Conservation (phyloP, 2,888 invertebrate species). For the Dusona sp. region DNA sequence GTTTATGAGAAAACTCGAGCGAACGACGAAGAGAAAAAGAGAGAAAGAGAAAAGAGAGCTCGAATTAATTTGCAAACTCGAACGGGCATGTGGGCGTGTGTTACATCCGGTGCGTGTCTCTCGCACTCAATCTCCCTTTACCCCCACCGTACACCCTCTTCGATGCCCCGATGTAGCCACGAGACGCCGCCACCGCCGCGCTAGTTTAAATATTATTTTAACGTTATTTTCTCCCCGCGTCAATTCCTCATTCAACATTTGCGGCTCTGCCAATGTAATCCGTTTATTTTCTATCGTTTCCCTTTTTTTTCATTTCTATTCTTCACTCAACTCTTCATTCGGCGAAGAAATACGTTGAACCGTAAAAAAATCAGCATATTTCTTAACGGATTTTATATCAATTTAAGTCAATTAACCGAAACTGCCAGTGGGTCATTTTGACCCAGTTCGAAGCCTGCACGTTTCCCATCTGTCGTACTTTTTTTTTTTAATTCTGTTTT, state of each 20-base stretch:
- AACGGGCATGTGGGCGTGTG: slow-evolving; percentile 69
- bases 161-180: slow-evolving; percentile 27
- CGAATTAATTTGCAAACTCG: slow-evolving; percentile 73
- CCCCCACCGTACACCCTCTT: slow-evolving; percentile 33
- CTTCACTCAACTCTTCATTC: not conserved
- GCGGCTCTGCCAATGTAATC: slow-evolving; percentile 18
- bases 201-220: slow-evolving; percentile 68
- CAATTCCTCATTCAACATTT: slow-evolving; percentile 54
- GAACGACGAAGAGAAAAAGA: slow-evolving; percentile 44
- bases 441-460: too few species aligned
- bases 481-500: not conserved
- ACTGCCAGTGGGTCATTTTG: too few species aligned
- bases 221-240: slow-evolving; percentile 53
- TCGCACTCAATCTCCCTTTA: slow-evolving; percentile 52
- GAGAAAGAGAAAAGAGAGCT: slow-evolving; percentile 57
- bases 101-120: slow-evolving; percentile 72
- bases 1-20: slow-evolving; percentile 40
- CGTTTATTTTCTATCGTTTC: not conserved
- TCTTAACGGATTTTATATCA: too few species aligned
- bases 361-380: not conserved
- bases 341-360: not conserved
- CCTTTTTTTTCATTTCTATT: not conserved
- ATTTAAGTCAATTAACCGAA: too few species aligned
- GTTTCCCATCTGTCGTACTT: too few species aligned
- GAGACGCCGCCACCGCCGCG: slow-evolving; percentile 49